Evolutionary conservation across 2,113 vertebrate genomes (phyloP).

Genomic region (Eulemur rufifrons): DNA sequence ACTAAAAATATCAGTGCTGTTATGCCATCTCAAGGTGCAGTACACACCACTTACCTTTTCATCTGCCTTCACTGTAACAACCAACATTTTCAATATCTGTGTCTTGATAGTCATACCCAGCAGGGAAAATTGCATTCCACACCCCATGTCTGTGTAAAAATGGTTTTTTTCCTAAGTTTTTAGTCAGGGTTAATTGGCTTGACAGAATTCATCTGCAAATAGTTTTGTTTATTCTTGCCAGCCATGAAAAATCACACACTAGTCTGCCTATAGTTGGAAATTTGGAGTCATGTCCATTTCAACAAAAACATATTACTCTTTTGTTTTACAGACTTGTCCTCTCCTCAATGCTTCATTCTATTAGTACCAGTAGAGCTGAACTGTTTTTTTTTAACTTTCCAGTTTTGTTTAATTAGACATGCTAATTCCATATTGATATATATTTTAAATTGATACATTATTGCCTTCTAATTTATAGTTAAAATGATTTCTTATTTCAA

Average conservation of each 20-base stretch:
- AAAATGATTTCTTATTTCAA: neutral
- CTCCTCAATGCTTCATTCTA: neutral
- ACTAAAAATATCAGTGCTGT: constrained; percentile 41
- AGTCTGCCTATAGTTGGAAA: constrained; percentile 20
- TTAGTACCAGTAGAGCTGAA: neutral
- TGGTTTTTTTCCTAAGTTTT: neutral
- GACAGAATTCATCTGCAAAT: constrained; percentile 63
- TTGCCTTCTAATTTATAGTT: neutral
- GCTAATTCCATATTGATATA: neutral
- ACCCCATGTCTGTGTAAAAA: constrained; percentile 68
- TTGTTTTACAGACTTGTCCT: neutral
- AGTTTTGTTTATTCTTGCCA: constrained; percentile 74
- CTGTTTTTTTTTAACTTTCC: neutral
- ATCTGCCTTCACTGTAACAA: constrained; percentile 66
- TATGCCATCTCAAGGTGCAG: constrained; percentile 38
- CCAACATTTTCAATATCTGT: constrained; percentile 62
- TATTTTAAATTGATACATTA: neutral
- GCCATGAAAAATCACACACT: constrained; percentile 58
- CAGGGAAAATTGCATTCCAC: constrained; percentile 78
- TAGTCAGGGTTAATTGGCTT: constrained; percentile 23
- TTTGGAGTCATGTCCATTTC: constrained; percentile 27
- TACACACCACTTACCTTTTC: constrained; percentile 31
- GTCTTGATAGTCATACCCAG: constrained; percentile 77
- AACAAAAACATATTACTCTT: neutral
- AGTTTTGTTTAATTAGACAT: neutral